Conservation (phyloP, 2,797 vertebrate genomes). For the Acanthurus tractus region DNA sequence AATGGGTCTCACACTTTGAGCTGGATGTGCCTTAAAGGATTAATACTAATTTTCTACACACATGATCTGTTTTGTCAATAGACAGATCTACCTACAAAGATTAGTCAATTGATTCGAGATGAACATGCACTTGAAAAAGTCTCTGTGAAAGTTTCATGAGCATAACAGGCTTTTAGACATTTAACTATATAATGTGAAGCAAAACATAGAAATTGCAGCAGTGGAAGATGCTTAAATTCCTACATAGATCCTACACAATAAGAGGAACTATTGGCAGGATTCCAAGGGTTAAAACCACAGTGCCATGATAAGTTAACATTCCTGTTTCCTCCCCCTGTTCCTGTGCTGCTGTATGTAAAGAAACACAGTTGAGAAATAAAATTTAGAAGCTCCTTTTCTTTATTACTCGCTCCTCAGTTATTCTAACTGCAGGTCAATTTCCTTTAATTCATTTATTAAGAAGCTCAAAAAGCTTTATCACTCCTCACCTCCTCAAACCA, state of each 20-base stretch:
- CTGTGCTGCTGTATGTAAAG: not conserved
- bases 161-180: slow-evolving; percentile 20
- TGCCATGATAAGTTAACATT: slow-evolving; percentile 57
- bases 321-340: slow-evolving; percentile 11
- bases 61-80: slow-evolving; percentile 56
- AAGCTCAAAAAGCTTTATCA: slow-evolving; percentile 27
- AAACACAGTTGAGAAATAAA: not conserved
- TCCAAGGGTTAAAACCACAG: slow-evolving; percentile 60
- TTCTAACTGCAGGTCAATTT: slow-evolving; percentile 28
- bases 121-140: slow-evolving; percentile 42
- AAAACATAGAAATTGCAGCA: slow-evolving; percentile 12
- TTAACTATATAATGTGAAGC: slow-evolving; percentile 18
- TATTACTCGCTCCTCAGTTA: slow-evolving; percentile 25
- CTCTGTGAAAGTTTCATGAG: slow-evolving; percentile 32
- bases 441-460: slow-evolving; percentile 27
- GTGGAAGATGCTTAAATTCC: slow-evolving; percentile 32
- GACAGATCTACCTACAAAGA: slow-evolving; percentile 61
- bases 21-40: slow-evolving; percentile 88
- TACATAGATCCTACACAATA: slow-evolving; percentile 6
- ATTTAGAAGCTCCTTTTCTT: slow-evolving; percentile 14
- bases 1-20: slow-evolving; percentile 82
- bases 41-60: slow-evolving; percentile 71
- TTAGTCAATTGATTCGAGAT: slow-evolving; percentile 44
- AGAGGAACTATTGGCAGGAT: slow-evolving; percentile 37
- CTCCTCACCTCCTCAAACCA: slow-evolving; percentile 23